Evolutionary conservation across 2,113 vertebrate genomes (phyloP), one percentile per base, ranked within the genome.

Genomic region (Takifugu bimaculatus): DNA sequence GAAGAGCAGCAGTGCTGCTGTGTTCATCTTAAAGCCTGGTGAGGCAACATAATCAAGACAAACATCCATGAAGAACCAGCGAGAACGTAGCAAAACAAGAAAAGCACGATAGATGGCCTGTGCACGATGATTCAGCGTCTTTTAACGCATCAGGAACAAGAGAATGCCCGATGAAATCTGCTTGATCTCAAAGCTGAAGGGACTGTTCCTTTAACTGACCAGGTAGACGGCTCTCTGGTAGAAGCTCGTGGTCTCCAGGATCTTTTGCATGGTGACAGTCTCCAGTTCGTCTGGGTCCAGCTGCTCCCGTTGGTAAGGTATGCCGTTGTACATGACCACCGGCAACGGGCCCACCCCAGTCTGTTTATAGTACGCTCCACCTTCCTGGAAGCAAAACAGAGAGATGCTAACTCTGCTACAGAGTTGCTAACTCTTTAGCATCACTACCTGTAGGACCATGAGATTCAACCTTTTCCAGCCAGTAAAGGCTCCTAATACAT

Each of bases 191-290:
- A n/a, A 20, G 48, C 48, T 50, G 1, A 29, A 14, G 50, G 26
- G 25, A 12, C 2, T 28, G 26, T 26, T 26, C 9, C 4, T 50
- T 13, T 6, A 2, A 89, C 93, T 85, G 83, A 99, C 97, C 93
- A 99, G 79, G 82, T 98, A 99, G 10, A 96, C 94, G 0, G 94
- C 95, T 64, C 94, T 91, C 81, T 99, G 97, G 86, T 93, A 98
- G 83, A 94, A 93, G 70, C 92, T 87, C 2, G 96, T 99, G 20
- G 94, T 95, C 83, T 99, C 97, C 72, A 99, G 85, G 77, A 99
- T 96, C 88, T 96, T 98, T 80, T 99, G 96, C 97, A 99, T 98
- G 53, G 95, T 94, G 65, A 94, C 87, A 0, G 95, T 98, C 82
- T 99, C 97, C 68, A 99, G 79, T 70, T 99, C 96, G 48, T 99